Percentiles rank a stretch among this genome's conserved stretches.
Evolutionary conservation across 2,113 vertebrate species (phyloP).

Genomic region (Pterocles burchelli): DNA sequence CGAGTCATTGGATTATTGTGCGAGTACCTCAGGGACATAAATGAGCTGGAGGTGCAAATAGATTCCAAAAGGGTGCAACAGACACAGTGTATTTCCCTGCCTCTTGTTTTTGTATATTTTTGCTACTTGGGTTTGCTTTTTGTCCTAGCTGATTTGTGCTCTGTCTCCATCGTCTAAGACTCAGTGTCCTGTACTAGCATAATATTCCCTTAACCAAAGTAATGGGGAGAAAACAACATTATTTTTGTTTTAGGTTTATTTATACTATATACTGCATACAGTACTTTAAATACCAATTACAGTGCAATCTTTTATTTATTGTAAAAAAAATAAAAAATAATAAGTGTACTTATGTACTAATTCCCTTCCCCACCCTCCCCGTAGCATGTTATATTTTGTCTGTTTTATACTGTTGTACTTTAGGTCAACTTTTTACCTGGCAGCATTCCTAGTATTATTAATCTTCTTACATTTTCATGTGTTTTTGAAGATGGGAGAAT

Average conservation of each 20-base stretch:
- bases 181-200: constrained; percentile 90
- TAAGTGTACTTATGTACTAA: constrained; percentile 98
- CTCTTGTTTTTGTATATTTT: constrained; percentile 85
- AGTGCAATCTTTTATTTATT: constrained; percentile 99
- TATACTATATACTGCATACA: constrained; percentile 99
- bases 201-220: constrained; percentile 96
- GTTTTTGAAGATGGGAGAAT: constrained; percentile 87
- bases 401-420: constrained; percentile 89
- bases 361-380: constrained; percentile 72
- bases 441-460: constrained; percentile 94
- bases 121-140: constrained; percentile 86
- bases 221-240: constrained; percentile 91
- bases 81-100: constrained; percentile 78
- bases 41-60: constrained; percentile 85
- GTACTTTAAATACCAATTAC: constrained; percentile 99
- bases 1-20: constrained; percentile 73
- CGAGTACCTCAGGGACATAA: constrained; percentile 94
- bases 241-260: constrained; percentile 96
- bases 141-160: constrained; percentile 74
- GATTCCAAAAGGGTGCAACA: constrained; percentile 85
- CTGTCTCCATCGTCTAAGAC: constrained; percentile 83
- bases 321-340: constrained; percentile 89
- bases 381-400: constrained; percentile 91
- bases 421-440: constrained; percentile 89
- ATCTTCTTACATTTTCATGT: constrained; percentile 86